Base-by-base conservation (phyloP, 1,140 invertebrate genomes). In the Drosophila takahashii region DNA sequence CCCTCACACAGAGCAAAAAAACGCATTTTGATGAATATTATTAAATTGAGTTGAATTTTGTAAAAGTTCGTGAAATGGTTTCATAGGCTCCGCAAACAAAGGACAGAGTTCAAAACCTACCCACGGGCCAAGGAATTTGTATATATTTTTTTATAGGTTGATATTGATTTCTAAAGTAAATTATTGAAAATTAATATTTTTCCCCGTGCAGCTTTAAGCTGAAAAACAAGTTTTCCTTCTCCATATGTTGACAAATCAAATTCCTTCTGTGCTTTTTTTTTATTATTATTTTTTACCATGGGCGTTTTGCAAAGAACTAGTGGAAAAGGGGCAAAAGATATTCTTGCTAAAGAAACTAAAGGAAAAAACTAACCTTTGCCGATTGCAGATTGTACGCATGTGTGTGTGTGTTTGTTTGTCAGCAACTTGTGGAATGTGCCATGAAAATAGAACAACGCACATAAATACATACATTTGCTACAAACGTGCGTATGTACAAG, bases 371-470 rank as follows among this genome's bases (percentile, higher is more conserved):
- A 62, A 60, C 48, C 41, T 29, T 45, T 59, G 48, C 36, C 32
- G 32, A 36, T 34, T 44, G 27, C 37, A 16, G 11, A 22, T 22
- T 32, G 29, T 9, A 8, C 9, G 29, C 7, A 3, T 16, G 15
- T 4, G 11, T 51, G 29, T 45, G 18, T 66, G 26, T 67, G 45
- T 18, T 29, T 27, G 11, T 34, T 22, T 32, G 34, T 64, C 57
- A 70, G 36, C 83, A 87, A 87, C 83, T 87, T 81, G 83, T 87
- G 83, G 83, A 87, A 87, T 87, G 83, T 87, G 83, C 67, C 56
- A 65, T 86, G 47, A 59, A 76, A 86, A 81, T 78, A 70, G 73
- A 81, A 80, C 62, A 53, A 39, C 37, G 29, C 26, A 48, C 47
- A 52, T 22, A 65, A 34, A 29, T 32, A 32, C 8, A 32, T 32